phyloP scores from a whole-genome alignment of 2,888 invertebrate species.

The Agonopterix heracliana region DNA sequence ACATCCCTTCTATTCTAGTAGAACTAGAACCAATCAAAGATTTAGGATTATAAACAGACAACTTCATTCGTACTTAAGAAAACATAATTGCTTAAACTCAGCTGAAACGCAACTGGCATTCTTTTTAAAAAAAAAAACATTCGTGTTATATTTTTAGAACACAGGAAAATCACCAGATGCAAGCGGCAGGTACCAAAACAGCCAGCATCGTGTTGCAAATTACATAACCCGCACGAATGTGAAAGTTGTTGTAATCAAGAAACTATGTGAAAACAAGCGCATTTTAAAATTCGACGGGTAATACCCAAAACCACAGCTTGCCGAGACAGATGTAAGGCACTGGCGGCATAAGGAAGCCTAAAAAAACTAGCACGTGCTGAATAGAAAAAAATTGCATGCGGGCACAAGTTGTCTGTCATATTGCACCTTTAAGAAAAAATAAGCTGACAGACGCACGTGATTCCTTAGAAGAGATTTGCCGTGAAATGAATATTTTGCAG shows the following conservation, averaged over 20 bases:
- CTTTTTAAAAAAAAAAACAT: conserved; percentile 14
- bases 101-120: too few species aligned
- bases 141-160: conserved; percentile 55
- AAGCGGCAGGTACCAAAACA: conserved; percentile 55
- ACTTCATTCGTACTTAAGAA: too few species aligned
- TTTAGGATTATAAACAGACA: too few species aligned
- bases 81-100: too few species aligned
- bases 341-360: conserved; percentile 56
- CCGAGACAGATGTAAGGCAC: conserved; percentile 65
- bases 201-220: conserved; percentile 70
- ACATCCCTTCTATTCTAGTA: background rate
- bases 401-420: conserved; percentile 66
- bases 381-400: conserved; percentile 65
- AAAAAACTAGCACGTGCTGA: conserved; percentile 66
- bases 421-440: conserved; percentile 45
- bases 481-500: conserved; percentile 47
- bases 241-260: conserved; percentile 7
- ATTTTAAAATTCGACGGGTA: conserved; percentile 31
- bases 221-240: conserved; percentile 33
- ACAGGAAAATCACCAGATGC: conserved; percentile 67
- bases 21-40: too few species aligned
- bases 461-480: conserved; percentile 44
- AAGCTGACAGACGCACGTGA: conserved; percentile 37
- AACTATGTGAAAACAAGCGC: conserved; percentile 1
- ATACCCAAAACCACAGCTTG: conserved; percentile 63